These are phyloP conservation scores for Stratiolaelaps scimitus DNA, from an alignment of 1,140 invertebrate species.

Conservation along the genomic window DNA sequence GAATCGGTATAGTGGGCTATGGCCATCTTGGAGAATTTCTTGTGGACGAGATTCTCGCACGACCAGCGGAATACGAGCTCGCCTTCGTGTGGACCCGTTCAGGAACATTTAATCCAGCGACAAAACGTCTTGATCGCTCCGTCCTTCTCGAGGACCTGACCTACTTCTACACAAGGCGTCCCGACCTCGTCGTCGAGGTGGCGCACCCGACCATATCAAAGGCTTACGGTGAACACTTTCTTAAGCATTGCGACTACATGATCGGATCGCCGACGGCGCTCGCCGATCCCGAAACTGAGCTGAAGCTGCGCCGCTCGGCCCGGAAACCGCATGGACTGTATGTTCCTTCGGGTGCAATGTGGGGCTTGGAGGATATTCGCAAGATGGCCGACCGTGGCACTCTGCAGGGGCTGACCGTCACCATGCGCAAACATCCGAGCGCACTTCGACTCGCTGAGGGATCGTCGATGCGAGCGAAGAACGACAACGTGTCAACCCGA, in stretches of 20 bases:
- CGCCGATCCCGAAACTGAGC: slow-evolving; percentile 42
- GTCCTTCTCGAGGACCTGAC: slow-evolving; percentile 41
- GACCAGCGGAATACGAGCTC: slow-evolving; percentile 40
- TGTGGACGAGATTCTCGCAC: slow-evolving; percentile 39
- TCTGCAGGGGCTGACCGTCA: slow-evolving; percentile 48
- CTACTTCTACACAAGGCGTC: slow-evolving; percentile 39
- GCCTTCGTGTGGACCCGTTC: slow-evolving; percentile 49
- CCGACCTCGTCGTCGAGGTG: slow-evolving; percentile 51
- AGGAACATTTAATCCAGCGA: slow-evolving; percentile 37
- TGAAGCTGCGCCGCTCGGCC: slow-evolving; percentile 39
- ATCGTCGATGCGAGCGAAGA: slow-evolving; percentile 41
- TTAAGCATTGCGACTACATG: slow-evolving; percentile 44
- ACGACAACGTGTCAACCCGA: slow-evolving; percentile 40
- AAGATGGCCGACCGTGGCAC: slow-evolving; percentile 49
- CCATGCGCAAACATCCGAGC: slow-evolving; percentile 51
- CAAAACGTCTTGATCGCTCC: slow-evolving; percentile 38
- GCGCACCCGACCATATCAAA: slow-evolving; percentile 48
- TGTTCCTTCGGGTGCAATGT: slow-evolving; percentile 51
- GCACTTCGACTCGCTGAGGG: slow-evolving; percentile 44
- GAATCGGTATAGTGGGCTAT: slow-evolving; percentile 46
- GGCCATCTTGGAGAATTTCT: slow-evolving; percentile 47
- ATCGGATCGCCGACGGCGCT: slow-evolving; percentile 50
- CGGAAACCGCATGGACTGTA: slow-evolving; percentile 43
- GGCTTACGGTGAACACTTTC: slow-evolving; percentile 44
- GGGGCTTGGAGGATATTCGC: slow-evolving; percentile 51